Base-by-base conservation (phyloP, 2,797 vertebrate genomes). In the Menidia menidia region DNA sequence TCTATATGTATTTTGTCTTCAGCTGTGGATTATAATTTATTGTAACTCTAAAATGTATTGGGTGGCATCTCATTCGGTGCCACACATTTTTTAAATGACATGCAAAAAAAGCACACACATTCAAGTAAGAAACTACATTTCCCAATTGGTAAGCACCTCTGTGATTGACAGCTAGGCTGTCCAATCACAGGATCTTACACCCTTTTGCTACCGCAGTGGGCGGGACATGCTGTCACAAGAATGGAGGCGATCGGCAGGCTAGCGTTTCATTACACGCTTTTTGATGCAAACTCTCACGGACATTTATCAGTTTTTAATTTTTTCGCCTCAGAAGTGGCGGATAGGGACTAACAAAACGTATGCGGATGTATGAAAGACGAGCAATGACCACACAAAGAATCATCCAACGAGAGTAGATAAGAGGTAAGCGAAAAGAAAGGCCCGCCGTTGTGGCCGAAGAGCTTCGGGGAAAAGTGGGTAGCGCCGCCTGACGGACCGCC, bases 401-500 rank as follows among this genome's bases (percentile, higher is more conserved):
- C 19, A 73, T 85, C 88, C 88, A 78, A 88, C 89, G 82, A 89
- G 82, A 92, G 92, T 88, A 88, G 78, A 82, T 84, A 89, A 88
- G 92, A 90, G 88, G 89, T 85, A 88, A 91, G 86, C 76, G 84
- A 79, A 91, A 92, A 93, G 89, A 92, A 94, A 93, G 94, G 93
- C 94, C 93, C 91, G 77, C 79, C 65, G 83, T 68, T 53, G 60
- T 35, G 73, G 84, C 73, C 47, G 60, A 63, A 90, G 88, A 95
- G 92, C 93, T 94, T 75, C 92, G 94, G 94, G 45, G 74, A 93
- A 94, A 95, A 94, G 90, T 93, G 90, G 87, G 92, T 93, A 95
- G 95, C 95, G 95, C 95, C 95, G 95, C 95, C 95, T 94, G 93
- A 95, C 94, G 94, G 88, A 93, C 94, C 92, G 93, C 92, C 92